Conservation (phyloP, 2,888 invertebrate species). For the Erebia palarica region DNA sequence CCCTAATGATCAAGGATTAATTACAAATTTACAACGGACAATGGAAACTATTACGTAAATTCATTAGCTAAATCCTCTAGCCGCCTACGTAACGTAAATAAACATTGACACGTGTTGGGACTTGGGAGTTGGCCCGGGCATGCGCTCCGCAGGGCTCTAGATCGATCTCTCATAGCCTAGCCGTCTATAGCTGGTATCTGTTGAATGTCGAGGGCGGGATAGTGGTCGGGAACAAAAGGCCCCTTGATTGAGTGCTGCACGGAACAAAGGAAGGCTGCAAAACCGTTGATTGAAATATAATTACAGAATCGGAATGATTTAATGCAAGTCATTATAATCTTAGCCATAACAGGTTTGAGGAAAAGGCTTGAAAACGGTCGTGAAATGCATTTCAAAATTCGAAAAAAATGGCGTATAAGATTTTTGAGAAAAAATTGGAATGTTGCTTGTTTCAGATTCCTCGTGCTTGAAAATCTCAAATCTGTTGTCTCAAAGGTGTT, state of each 20-base stretch:
- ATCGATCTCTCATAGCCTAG: conserved; percentile 37
- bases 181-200: conserved; percentile 4
- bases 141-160: conserved; percentile 51
- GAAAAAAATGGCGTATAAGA: too few relatives aligned
- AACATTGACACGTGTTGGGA: conserved; percentile 79
- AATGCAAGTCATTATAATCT: background rate
- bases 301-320: background rate
- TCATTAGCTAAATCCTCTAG: conserved; percentile 30
- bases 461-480: too few relatives aligned
- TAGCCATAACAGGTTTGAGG: background rate
- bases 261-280: conserved; percentile 16
- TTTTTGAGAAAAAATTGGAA: too few relatives aligned
- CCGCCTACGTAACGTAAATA: conserved; percentile 71
- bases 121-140: conserved; percentile 65
- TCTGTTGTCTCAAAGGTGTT: too few relatives aligned
- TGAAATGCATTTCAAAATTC: too few relatives aligned
- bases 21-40: background rate
- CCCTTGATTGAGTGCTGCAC: conserved; percentile 15
- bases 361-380: background rate
- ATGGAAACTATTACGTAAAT: background rate
- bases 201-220: conserved; percentile 9
- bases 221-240: conserved; percentile 31
- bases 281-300: background rate
- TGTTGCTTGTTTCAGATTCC: too few relatives aligned
- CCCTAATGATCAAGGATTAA: background rate